Evolutionary conservation across 2,113 vertebrate species (phyloP), one percentile per base, ranked within the genome.

Genomic region (Cromileptes altivelis): DNA sequence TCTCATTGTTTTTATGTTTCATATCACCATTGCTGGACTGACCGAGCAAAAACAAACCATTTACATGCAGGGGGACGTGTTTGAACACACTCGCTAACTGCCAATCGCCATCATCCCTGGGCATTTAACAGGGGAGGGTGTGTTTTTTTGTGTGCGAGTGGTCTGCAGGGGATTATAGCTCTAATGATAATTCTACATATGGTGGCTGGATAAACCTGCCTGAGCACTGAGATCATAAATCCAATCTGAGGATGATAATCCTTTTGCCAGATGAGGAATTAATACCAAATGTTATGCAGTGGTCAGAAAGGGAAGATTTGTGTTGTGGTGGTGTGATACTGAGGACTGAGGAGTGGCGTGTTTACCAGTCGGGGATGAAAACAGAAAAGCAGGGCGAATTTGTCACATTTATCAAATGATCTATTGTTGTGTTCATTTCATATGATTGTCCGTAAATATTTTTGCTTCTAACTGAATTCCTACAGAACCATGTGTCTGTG

Each of bases 151-250:
- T 81, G 71, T 82, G 72, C 33, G 70, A 81, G 71, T 74, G 79
- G 75, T 88, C 84, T 69, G 84, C 40, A 21, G 72, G 52, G 90
- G 95, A 95, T 95, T 95, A 95, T 33, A 70, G 70, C 86, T 81
- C 87, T 93, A 90, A 94, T 93, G 93, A 94, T 95, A 91, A 95
- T 95, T 95, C 94, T 93, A 92, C 94, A 96, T 95, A 95, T 95
- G 94, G 94, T 93, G 92, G 85, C 81, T 90, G 85, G 87, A 91
- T 93, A 96, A 95, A 95, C 91, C 95, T 89, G 92, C 94, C 92
- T 91, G 90, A 94, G 93, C 91, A 89, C 86, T 77, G 90, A 91
- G 91, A 94, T 94, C 87, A 92, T 90, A 94, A 94, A 95, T 94
- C 94, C 94, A 95, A 95, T 95, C 93, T 93, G 91, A 92, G 81